Evolutionary conservation across 2,888 invertebrate species (phyloP), one percentile per base, ranked within the genome.

Genomic region (Andrena hattorfiana): DNA sequence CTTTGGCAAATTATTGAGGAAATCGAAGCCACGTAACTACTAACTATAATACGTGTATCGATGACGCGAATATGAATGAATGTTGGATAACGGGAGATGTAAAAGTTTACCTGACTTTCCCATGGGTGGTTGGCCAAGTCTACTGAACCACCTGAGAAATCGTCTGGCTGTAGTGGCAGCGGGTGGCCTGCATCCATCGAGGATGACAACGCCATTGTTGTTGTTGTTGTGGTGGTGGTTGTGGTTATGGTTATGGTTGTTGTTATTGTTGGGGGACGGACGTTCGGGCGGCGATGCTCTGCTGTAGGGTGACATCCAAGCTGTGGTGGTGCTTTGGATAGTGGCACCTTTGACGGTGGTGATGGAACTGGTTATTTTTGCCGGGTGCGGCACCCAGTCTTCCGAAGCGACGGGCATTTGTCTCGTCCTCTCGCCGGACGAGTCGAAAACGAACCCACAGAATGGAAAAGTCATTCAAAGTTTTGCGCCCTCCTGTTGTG

Each of bases 101-200:
- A 7, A 5, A 1, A 16, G 35, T 64, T 84, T 92, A 93, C 94
- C 94, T 92, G 94, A 94, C 89, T 95, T 95, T 89, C 94, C 95
- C 82, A 94, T 95, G 48, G 95, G 94, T 79, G 95, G 95, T 73
- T 95, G 95, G 64, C 95, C 94, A 48, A 95, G 93, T 82, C 95
- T 94, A 62, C 95, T 94, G 88, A 95, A 95, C 95, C 95, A 95
- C 89, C 95, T 94, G 83, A 95, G 93, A 89, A 95, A 95, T 77
- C 95, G 92, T 85, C 95, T 94, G 13, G 95, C 95, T 8, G 94
- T 95, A 35, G 95, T 94, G 23, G 93, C 93, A 32, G 92, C 90
- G 26, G 92, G 92, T 23, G 91, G 92, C 74, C 92, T 89, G 77
- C 93, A 92, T 54, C 91, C 93, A 23, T 92, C 92, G 81, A 93